phyloP scores from a whole-genome alignment of 2,797 vertebrate species.

The Bucorvus abyssinicus region DNA sequence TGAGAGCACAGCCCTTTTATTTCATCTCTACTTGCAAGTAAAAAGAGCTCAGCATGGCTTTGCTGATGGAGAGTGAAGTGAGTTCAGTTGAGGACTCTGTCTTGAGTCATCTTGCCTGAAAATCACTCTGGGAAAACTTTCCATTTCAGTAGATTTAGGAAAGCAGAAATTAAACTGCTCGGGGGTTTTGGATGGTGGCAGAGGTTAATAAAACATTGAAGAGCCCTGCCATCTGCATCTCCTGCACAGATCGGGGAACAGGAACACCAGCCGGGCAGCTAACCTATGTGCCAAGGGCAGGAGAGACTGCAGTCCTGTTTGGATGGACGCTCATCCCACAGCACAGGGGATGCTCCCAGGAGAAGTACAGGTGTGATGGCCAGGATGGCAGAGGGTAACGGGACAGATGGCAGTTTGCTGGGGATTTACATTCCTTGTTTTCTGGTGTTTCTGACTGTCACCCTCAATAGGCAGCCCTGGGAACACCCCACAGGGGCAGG shows the following conservation, averaged over 20 bases:
- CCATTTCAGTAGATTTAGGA: neutral
- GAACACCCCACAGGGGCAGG: neutral
- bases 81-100: slow-evolving; percentile 49
- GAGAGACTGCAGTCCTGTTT: neutral
- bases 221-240: neutral
- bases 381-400: neutral
- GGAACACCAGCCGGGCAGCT: neutral
- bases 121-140: slow-evolving; percentile 39
- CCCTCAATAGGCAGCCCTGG: neutral
- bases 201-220: slow-evolving; percentile 52
- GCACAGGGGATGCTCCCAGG: neutral
- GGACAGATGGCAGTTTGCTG: neutral
- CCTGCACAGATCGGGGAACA: neutral
- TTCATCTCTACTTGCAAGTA: neutral
- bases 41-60: neutral
- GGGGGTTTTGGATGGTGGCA: slow-evolving; percentile 4
- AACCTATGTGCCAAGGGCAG: neutral
- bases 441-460: neutral
- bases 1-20: neutral
- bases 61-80: neutral
- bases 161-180: slow-evolving; percentile 10
- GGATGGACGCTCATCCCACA: neutral
- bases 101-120: slow-evolving; percentile 24
- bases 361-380: neutral
- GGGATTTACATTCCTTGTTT: neutral